Evolutionary conservation across 2,113 vertebrate species (phyloP).

Genomic region (Chascanopsetta lugubris): DNA sequence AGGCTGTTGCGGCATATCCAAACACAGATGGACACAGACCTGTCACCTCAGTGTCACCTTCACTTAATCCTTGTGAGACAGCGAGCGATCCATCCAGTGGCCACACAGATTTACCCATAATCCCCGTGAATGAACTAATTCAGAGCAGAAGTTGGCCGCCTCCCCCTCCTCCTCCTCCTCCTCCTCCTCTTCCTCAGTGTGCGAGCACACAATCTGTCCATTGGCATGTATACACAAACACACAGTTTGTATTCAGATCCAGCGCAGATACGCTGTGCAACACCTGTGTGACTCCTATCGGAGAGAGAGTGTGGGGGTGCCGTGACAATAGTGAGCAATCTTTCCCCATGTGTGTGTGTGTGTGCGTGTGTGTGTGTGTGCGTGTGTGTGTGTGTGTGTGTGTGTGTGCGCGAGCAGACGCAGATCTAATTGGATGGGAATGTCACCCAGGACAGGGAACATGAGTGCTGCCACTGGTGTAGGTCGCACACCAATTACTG

Average conservation of each 20-base stretch:
- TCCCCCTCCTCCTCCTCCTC: too few relatives aligned
- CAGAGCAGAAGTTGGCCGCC: conserved; percentile 26
- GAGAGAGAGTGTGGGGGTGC: conserved; percentile 31
- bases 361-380: conserved; percentile 28
- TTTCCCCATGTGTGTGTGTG: too few relatives aligned
- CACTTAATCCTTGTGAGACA: conserved; percentile 68
- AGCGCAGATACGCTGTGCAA: conserved; percentile 8
- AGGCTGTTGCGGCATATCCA: conserved; percentile 22
- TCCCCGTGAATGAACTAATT: conserved; percentile 75
- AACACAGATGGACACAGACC: conserved; percentile 58
- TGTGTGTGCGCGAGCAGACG: conserved; percentile 29
- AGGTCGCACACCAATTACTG: conserved; percentile 76
- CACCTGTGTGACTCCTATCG: conserved; percentile 18
- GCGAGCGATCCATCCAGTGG: conserved; percentile 56
- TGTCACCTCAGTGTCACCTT: conserved; percentile 70
- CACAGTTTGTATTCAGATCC: conserved; percentile 10
- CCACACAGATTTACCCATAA: conserved; percentile 72
- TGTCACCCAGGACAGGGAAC: conserved; percentile 72
- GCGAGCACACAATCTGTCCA: conserved; percentile 25
- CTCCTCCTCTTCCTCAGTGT: too few relatives aligned
- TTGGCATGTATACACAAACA: not conserved
- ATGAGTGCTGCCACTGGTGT: conserved; percentile 63
- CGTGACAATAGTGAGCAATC: conserved; percentile 44
- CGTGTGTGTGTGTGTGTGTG: conserved; percentile 9
- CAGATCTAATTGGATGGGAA: conserved; percentile 75